Evolutionary conservation across 2,888 invertebrate species (phyloP).

Genomic region (Sylvicola cinctus): DNA sequence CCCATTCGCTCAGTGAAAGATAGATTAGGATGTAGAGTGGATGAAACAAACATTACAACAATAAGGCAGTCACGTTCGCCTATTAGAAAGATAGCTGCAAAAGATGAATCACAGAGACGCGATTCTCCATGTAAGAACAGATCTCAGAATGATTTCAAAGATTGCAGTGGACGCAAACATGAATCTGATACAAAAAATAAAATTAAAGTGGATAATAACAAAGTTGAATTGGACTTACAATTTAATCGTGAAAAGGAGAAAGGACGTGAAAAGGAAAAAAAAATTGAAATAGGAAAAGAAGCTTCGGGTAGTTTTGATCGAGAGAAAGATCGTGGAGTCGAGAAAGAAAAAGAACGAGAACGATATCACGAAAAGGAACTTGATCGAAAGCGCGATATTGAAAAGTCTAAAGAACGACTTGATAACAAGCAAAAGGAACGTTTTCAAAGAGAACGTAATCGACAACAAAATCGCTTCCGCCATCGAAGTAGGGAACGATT

Average conservation of each 20-base stretch:
- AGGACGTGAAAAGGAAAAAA: conserved; percentile 13
- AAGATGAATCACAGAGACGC: no score
- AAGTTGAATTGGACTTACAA: no score
- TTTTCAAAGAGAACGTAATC: conserved; percentile 9
- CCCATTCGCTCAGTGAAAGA: conserved; percentile 58
- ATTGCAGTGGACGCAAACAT: no score
- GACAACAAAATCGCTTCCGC: no score
- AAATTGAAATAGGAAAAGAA: conserved; percentile 19
- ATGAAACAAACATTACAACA: conserved; percentile 34
- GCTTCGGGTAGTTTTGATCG: conserved; percentile 9
- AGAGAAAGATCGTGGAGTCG: conserved; percentile 21
- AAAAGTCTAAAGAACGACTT: conserved; percentile 5
- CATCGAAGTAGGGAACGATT: no score
- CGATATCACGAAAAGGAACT: conserved; percentile 15
- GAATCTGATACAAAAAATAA: no score
- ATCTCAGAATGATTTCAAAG: no score
- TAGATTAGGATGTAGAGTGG: conserved; percentile 55
- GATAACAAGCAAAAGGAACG: conserved; percentile 2
- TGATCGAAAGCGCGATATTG: conserved; percentile 11
- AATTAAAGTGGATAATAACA: no score
- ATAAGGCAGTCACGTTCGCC: conserved; percentile 31
- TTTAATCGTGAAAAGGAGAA: no score
- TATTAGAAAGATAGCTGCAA: conserved; percentile 15
- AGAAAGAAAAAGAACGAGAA: conserved; percentile 13
- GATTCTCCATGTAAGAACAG: background rate